Base-by-base conservation (phyloP, 2,888 invertebrate genomes). In the Saturnia japonica region DNA sequence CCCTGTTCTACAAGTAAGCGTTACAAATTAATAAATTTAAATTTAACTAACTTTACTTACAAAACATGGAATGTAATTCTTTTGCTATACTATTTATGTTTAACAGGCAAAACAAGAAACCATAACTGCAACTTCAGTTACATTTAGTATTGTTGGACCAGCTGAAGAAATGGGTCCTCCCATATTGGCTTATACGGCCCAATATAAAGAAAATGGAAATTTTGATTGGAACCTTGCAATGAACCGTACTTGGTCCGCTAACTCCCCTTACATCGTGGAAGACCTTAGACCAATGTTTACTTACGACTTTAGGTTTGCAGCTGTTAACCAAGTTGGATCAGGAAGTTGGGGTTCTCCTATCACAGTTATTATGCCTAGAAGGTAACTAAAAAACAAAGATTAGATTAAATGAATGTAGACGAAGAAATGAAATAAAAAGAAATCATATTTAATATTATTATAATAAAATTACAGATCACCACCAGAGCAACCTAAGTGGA, bases 301-400 rank as follows among this genome's bases (percentile, higher is more conserved):
- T 0, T 98, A 98, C 88, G 95, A 96, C 82, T 97, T 98, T 85
- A 95, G 97, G 75, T 98, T 98, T 87, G 96, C 97, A 19, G 98
- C 98, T 2, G 94, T 95, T 71, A 98, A 98, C 89, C 96, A 96
- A 80, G 98, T 98, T 0, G 98, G 98, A 0, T 89, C 95, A 25
- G 97, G 98, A 12, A 94, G 95, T 19, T 98, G 96, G 96, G 96
- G 96, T 40, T 94, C 95, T 28, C 93, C 95, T 57, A 87, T 95
- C 64, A 93, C 94, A 4, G 95, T 96, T 78, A 95, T 95, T 34
- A 98, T 97, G 94, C 97, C 97, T 0, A 95, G 95, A 80, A 95
- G 95, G 94, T 94, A 82, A 72, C 54, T 0, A 6, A 22, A 47
- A 6, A 22, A 47, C 68, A 75, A 60, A 12, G 6, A 66, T 34